Percentiles rank a stretch among this genome's conserved stretches.
Conservation (phyloP, 2,888 invertebrate species). For the Aphidius colemani region DNA sequence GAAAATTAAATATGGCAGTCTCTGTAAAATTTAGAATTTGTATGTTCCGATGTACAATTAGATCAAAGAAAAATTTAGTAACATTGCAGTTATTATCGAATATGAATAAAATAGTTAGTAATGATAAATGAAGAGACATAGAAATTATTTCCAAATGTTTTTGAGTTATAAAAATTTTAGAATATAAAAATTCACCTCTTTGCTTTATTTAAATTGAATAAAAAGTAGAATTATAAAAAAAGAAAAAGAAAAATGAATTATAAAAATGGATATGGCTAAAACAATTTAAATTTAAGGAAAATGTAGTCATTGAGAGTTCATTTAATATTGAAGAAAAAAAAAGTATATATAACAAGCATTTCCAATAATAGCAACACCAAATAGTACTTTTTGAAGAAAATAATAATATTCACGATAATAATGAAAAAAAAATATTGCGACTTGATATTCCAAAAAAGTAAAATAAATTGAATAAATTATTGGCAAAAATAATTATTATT, state of each 20-base stretch:
- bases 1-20: too few relatives aligned
- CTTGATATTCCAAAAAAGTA: conserved; percentile 33
- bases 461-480: conserved; percentile 35
- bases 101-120: conserved; percentile 22
- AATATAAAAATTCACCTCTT: conserved; percentile 32
- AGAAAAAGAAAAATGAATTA: conserved; percentile 8
- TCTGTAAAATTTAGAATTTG: not conserved
- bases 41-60: too few relatives aligned
- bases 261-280: conserved; percentile 31
- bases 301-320: conserved; percentile 40
- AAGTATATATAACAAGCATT: conserved; percentile 41
- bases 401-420: conserved; percentile 30
- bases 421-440: conserved; percentile 27
- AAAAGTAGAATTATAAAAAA: conserved; percentile 31
- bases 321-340: conserved; percentile 41
- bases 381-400: conserved; percentile 39
- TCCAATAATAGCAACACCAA: conserved; percentile 54
- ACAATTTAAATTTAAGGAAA: conserved; percentile 3
- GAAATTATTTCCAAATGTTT: conserved; percentile 21
- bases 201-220: conserved; percentile 29
- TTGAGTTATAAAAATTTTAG: conserved; percentile 25
- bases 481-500: conserved; percentile 37
- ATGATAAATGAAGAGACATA: conserved; percentile 23
- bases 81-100: conserved; percentile 15
- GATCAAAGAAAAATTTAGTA: too few relatives aligned